phyloP scores from a whole-genome alignment of 2,113 vertebrate species.

The Ceratotherium simum region DNA sequence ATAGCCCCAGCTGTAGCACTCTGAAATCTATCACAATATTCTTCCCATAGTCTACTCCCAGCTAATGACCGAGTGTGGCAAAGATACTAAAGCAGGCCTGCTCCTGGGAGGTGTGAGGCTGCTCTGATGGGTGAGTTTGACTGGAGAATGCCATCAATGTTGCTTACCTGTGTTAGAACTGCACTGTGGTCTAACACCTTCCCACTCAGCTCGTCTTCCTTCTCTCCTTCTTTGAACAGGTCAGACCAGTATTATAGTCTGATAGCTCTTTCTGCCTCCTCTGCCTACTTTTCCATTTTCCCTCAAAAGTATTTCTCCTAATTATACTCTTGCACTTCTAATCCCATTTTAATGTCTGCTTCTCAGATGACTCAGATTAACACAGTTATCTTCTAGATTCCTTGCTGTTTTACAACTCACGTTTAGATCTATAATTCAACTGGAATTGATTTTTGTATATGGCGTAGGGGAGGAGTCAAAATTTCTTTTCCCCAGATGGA shows the following conservation, averaged over 20 bases:
- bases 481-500: not conserved
- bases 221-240: not conserved
- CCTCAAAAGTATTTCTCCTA: not conserved
- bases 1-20: not conserved
- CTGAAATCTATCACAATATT: not conserved
- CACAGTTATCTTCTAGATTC: not conserved
- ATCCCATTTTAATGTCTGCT: not conserved
- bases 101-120: not conserved
- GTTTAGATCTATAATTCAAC: not conserved
- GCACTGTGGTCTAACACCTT: not conserved
- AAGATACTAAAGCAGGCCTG: not conserved
- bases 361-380: not conserved
- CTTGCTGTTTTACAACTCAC: not conserved
- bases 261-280: not conserved
- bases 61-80: not conserved
- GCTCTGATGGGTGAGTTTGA: not conserved
- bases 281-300: not conserved
- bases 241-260: not conserved
- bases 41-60: not conserved
- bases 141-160: not conserved
- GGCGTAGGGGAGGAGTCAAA: not conserved
- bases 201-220: not conserved
- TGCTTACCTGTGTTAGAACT: not conserved
- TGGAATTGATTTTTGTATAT: not conserved
- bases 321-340: not conserved